Base-by-base conservation (phyloP, 2,797 vertebrate species). In the Amphiprion clarkii region DNA sequence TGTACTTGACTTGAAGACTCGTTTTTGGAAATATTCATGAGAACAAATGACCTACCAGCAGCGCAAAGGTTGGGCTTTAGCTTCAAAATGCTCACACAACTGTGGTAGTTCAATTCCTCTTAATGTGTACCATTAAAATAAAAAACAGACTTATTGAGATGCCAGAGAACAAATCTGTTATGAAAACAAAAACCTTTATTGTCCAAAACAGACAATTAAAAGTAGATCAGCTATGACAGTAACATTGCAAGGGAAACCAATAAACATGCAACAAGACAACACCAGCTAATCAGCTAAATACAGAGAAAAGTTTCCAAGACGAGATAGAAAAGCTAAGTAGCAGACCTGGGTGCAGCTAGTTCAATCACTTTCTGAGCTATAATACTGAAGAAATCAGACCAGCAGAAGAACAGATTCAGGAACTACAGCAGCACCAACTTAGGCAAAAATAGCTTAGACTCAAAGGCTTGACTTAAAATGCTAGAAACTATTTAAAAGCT, bases 111-210 rank as follows among this genome's bases (percentile, higher is more conserved):
- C 2, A 19, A 19, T 16, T 17, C 16, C 42, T 44, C 14, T 12
- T 8, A 44, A 13, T 2, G 4, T 56, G 27, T 19, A 4, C 40
- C 11, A 49, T 29, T 53, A 49, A 67, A 67, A 61, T 12, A 14
- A 66, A 29, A 51, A 27, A 27, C 27, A 27, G 0, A 65, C 14
- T 16, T 44, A 76, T 2, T 39, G 0, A 75, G 36, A 71, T 31
- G 23, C 12, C 1, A 52, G 19, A 57, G 25, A 11, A 68, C 63
- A 71, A 80, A 23, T 44, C 6, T 2, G 1, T 74, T 87, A 89
- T n/a, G 76, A 92, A 91, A 92, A 88, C 84, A 40, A 88, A 82
- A 88, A 79, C 60, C 71, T 93, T 93, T 93, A 94, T 90, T 93
- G 83, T 90, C 78, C 62, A 89, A 90, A 91, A 89, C 74, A 78